Percentiles rank a stretch among this genome's conserved stretches.
Evolutionary conservation across 2,113 vertebrate species (phyloP).

Genomic region (Thunnus thynnus): DNA sequence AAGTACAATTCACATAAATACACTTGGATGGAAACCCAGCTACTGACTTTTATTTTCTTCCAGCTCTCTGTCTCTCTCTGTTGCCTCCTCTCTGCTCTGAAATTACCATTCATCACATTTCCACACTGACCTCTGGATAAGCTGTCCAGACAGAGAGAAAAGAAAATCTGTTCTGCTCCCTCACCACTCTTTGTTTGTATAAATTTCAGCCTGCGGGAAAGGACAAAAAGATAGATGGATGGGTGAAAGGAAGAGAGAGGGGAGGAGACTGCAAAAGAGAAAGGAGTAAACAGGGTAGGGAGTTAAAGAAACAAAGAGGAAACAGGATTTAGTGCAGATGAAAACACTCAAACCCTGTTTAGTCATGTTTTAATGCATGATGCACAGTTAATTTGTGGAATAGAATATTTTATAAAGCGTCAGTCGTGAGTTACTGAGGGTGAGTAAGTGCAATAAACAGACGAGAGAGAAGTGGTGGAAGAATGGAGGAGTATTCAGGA

Average conservation of each 20-base stretch:
- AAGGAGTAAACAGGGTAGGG: conserved; percentile 5
- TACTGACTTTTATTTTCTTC: conserved; percentile 57
- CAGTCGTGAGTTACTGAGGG: conserved; percentile 2
- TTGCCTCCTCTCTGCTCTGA: conserved; percentile 43
- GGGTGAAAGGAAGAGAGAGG: not conserved
- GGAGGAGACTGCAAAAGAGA: not conserved
- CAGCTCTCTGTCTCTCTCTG: conserved; percentile 46
- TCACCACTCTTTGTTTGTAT: conserved; percentile 24
- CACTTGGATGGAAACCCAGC: conserved; percentile 45
- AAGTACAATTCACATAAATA: conserved; percentile 54
- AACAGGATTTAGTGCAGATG: not conserved
- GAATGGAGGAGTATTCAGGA: conserved; percentile 20
- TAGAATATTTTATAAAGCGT: not conserved
- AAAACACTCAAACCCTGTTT: not conserved
- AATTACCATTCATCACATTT: conserved; percentile 74
- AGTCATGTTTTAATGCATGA: not conserved
- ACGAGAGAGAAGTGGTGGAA: conserved; percentile 22
- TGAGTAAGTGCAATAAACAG: conserved; percentile 34
- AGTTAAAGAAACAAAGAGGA: conserved; percentile 13
- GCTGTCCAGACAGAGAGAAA: conserved; percentile 44
- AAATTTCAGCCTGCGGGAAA: conserved; percentile 5
- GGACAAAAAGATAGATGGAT: conserved; percentile 17
- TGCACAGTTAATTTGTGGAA: not conserved
- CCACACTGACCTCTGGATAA: conserved; percentile 65
- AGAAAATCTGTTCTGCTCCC: not conserved